phyloP scores from a whole-genome alignment of 1,140 invertebrate genomes.

The Hylaeus anthracinus region DNA sequence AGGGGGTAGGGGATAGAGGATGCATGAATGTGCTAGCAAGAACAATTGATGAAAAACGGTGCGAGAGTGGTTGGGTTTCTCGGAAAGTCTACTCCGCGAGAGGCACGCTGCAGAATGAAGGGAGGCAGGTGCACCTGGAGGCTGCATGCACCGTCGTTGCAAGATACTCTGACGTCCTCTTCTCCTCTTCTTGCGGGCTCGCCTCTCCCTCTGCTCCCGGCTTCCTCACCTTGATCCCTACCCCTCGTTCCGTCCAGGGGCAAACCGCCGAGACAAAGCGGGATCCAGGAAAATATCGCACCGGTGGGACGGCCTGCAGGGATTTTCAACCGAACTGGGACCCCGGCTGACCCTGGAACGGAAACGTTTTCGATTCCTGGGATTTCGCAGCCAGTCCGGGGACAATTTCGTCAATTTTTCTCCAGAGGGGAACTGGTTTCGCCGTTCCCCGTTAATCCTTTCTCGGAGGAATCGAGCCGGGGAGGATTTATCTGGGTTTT shows the following conservation, averaged over 20 bases:
- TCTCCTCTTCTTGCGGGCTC: conserved; percentile 22
- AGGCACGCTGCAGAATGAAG: conserved; percentile 58
- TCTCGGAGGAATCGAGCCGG: no score
- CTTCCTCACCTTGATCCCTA: neutral
- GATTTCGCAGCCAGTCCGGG: no score
- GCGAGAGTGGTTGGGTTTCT: conserved; percentile 60
- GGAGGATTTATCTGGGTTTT: no score
- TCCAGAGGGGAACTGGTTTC: neutral
- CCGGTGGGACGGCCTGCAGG: neutral
- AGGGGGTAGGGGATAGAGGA: neutral
- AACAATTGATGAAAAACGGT: conserved; percentile 69
- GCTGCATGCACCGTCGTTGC: conserved; percentile 53
- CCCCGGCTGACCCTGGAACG: neutral
- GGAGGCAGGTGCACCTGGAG: conserved; percentile 70
- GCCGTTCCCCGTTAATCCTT: neutral
- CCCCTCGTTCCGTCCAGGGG: neutral
- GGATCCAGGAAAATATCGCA: conserved; percentile 11
- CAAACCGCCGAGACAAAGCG: conserved; percentile 19
- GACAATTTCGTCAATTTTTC: neutral
- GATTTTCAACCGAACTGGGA: neutral
- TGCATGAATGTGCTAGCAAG: conserved; percentile 57
- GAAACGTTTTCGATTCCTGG: neutral
- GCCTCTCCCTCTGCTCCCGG: neutral
- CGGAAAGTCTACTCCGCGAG: conserved; percentile 61
- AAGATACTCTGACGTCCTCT: conserved; percentile 52